Conservation (phyloP, 2,888 invertebrate genomes). For the Tinea trinotella region DNA sequence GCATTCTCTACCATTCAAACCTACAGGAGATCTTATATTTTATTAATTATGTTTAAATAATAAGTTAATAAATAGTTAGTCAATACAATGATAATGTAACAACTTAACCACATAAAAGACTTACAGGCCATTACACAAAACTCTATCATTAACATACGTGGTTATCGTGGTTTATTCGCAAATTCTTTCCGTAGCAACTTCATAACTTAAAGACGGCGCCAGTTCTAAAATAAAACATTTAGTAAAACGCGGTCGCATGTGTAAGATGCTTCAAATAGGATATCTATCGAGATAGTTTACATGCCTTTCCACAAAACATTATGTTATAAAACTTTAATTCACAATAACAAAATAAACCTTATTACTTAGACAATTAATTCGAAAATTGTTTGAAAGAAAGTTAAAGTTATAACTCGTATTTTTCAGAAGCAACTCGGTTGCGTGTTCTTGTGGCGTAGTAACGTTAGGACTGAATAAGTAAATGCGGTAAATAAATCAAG, state of each 20-base stretch:
- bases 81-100: background rate
- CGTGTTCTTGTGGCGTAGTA: conserved; percentile 52
- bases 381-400: conserved; percentile 25
- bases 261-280: conserved; percentile 39
- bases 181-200: conserved; percentile 32
- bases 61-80: too few species aligned
- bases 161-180: background rate
- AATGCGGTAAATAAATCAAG: conserved; percentile 70
- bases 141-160: background rate
- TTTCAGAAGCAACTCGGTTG: conserved; percentile 38
- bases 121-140: background rate
- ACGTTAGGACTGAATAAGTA: conserved; percentile 68
- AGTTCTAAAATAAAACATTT: conserved; percentile 39
- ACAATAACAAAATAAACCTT: background rate
- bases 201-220: conserved; percentile 35
- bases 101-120: background rate
- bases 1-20: too few species aligned
- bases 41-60: too few species aligned
- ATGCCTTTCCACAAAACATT: conserved; percentile 27
- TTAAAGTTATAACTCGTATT: conserved; percentile 29
- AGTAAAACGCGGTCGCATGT: conserved; percentile 44
- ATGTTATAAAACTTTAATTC: conserved; percentile 24
- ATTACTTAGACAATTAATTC: conserved; percentile 24
- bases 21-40: too few species aligned
- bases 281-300: conserved; percentile 43